Evolutionary conservation across 2,888 invertebrate genomes (phyloP).

Genomic region (Pyralis farinalis): DNA sequence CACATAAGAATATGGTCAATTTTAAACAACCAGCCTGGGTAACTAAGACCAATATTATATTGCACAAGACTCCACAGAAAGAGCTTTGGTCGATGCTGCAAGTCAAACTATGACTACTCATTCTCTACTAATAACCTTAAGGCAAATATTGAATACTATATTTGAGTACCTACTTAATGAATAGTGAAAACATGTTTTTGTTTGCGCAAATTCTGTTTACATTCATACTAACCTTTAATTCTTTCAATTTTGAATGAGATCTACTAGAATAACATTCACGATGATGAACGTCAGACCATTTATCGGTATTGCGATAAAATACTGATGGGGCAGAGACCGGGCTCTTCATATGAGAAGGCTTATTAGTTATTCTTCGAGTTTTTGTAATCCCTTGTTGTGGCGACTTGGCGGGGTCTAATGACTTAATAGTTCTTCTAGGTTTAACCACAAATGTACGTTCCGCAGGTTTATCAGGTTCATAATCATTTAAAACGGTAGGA

Average conservation of each 20-base stretch:
- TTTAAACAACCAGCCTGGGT: too few relatives aligned
- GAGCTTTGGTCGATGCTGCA: too few relatives aligned
- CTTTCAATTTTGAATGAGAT: constrained; percentile 54
- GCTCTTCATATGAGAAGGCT: constrained; percentile 25
- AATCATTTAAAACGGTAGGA: constrained; percentile 59
- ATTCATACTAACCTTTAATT: constrained; percentile 51
- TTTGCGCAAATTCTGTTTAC: too few relatives aligned
- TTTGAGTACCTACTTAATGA: too few relatives aligned
- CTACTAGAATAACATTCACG: constrained; percentile 52
- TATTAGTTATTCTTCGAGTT: constrained; percentile 22
- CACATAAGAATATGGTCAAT: too few relatives aligned
- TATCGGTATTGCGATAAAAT: constrained; percentile 26
- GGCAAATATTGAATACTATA: too few relatives aligned
- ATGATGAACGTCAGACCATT: constrained; percentile 43
- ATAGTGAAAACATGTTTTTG: too few relatives aligned
- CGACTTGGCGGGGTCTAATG: constrained; percentile 49
- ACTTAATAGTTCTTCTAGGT: constrained; percentile 59
- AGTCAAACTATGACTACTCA: too few relatives aligned
- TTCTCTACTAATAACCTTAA: too few relatives aligned
- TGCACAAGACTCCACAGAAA: too few relatives aligned
- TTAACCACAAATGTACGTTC: constrained; percentile 47
- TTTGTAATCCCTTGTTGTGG: constrained; percentile 29
- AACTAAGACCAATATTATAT: too few relatives aligned
- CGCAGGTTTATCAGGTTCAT: constrained; percentile 35
- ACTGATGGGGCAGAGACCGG: constrained; percentile 48